Evolutionary conservation across 2,797 vertebrate species (phyloP).

Genomic region (Echiichthys vipera): DNA sequence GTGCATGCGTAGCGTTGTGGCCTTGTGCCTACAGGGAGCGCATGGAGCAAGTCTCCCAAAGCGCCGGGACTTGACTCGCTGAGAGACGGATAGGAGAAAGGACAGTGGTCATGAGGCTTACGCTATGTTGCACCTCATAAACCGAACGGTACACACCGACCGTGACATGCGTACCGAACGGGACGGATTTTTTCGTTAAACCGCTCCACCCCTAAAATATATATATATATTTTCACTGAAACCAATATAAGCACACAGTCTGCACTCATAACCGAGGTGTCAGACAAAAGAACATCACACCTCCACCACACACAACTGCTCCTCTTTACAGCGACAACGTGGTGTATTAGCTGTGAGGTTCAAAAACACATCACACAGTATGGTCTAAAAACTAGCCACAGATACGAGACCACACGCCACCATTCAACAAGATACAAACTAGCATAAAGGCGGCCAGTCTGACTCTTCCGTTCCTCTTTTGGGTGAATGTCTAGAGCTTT

Average conservation of each 20-base stretch:
- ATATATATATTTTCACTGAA: no score
- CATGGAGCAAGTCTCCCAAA: no score
- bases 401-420: neutral
- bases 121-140: no score
- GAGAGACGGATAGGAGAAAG: no score
- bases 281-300: neutral
- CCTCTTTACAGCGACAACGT: neutral
- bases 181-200: no score
- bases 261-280: neutral
- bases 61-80: no score
- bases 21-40: no score
- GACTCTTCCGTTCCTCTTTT: neutral
- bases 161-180: no score
- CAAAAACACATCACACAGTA: slow-evolving; percentile 3
- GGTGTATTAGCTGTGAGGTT: neutral
- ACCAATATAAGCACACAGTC: neutral
- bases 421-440: neutral
- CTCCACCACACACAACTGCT: neutral
- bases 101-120: no score
- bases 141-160: no score
- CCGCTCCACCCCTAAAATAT: no score
- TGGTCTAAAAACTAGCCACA: neutral
- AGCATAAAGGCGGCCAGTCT: neutral
- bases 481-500: slow-evolving; percentile 16
- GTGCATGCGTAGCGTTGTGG: no score